Evolutionary conservation across 2,888 invertebrate genomes (phyloP), one percentile per base, ranked within the genome.

Genomic region (Cerceris rybyensis): DNA sequence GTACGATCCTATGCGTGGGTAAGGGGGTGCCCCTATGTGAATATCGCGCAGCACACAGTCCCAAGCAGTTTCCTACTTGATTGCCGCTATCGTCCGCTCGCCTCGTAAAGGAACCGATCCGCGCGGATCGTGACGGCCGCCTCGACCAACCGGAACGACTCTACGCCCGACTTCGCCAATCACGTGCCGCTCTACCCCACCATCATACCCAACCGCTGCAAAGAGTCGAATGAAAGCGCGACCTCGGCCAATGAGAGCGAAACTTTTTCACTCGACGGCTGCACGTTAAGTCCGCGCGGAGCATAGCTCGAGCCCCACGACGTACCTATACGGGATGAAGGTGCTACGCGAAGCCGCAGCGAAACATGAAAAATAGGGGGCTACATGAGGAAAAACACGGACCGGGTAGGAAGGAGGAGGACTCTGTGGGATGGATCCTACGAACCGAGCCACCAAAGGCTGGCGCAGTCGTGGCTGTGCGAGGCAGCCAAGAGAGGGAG

Each of bases 311-410:
- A 85, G 64, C 80, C 74, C 81, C 72, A 70, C 83, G 76, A 80
- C 78, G 82, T 82, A 84, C 80, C 88, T 84, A 78, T 85, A 84
- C 88, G 89, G 88, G 90, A 91, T 89, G 90, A 92, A 92, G 92
- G 92, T 92, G 92, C 92, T 91, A 90, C 89, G 89, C 91, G 92
- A 92, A 92, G 92, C 92, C 92, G 91, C 92, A 92, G 90, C 91
- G 92, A 92, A 92, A 92, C 92, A 92, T 92, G 92, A 92, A 92
- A 92, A 92, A 92, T 92, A 92, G 91, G 91, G 91, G 92, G 90
- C 89, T 91, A 92, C 91, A 92, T 86, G 89, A 90, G 90, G 89
- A 92, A 92, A 92, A 92, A 92, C 91, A 92, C 89, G 91, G 87
- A 84, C 80, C 82, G 83, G 85, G 78, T 84, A 79, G 70, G 67